These are phyloP conservation scores for Anomalospiza imberbis DNA, from an alignment of 2,797 vertebrate species.

Conservation along the genomic window DNA sequence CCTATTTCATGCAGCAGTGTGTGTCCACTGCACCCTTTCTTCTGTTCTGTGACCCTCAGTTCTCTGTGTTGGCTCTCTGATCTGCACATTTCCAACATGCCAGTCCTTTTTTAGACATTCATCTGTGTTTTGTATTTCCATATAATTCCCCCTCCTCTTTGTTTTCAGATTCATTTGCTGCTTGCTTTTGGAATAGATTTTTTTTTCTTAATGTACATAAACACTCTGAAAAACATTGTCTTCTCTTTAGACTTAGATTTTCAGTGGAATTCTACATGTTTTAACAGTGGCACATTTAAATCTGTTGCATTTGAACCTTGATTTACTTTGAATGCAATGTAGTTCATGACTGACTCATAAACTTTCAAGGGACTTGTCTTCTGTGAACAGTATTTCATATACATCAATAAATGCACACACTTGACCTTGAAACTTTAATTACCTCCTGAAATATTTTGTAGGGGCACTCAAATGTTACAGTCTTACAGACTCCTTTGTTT, in stretches of 20 bases:
- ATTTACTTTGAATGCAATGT: neutral
- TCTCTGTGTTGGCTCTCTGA: neutral
- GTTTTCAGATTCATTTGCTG: neutral
- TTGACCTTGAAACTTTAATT: neutral
- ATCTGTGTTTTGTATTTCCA: neutral
- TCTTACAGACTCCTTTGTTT: neutral
- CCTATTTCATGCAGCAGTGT: neutral
- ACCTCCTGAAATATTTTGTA: neutral
- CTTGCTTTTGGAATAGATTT: neutral
- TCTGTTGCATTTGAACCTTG: neutral
- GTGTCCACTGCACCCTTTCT: neutral
- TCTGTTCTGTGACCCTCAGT: neutral
- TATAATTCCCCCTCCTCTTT: neutral
- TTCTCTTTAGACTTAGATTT: neutral
- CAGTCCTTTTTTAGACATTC: neutral
- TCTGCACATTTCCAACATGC: neutral
- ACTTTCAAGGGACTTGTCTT: neutral
- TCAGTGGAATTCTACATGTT: neutral
- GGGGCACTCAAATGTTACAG: neutral
- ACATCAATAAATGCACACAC: neutral
- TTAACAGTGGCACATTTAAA: neutral
- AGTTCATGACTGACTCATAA: neutral
- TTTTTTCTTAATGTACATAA: neutral
- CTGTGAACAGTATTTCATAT: neutral
- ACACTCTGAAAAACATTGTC: neutral